Evolutionary conservation across 2,113 vertebrate genomes (phyloP).

Genomic region (Cynopterus brachyotis): DNA sequence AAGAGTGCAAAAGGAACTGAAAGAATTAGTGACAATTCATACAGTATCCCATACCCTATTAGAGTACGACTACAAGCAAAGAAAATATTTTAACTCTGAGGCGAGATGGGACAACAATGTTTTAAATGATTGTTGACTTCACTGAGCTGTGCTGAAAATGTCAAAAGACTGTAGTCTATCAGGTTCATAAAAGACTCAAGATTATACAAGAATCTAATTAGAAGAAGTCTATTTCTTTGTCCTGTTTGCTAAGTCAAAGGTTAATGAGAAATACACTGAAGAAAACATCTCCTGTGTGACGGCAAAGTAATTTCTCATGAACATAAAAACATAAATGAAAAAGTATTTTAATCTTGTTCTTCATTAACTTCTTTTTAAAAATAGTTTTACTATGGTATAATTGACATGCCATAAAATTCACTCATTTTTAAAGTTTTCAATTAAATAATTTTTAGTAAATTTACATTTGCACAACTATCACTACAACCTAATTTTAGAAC

Average conservation of each 20-base stretch:
- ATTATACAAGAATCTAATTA: slow-evolving; percentile 85
- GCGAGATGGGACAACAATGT: slow-evolving; percentile 79
- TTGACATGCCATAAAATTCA: slow-evolving; percentile 17
- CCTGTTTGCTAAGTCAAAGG: slow-evolving; percentile 85
- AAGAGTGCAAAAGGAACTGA: slow-evolving; percentile 69
- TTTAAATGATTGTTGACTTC: slow-evolving; percentile 82
- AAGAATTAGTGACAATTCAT: slow-evolving; percentile 74
- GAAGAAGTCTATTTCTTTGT: slow-evolving; percentile 82
- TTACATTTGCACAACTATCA: neutral
- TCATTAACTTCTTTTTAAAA: slow-evolving; percentile 14
- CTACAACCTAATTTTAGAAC: slow-evolving; percentile 38
- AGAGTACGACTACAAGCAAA: slow-evolving; percentile 66
- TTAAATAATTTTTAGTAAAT: neutral
- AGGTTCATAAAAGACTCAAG: slow-evolving; percentile 79
- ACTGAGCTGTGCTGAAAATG: slow-evolving; percentile 75
- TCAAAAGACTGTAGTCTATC: slow-evolving; percentile 77
- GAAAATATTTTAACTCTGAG: slow-evolving; percentile 77
- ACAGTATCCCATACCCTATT: slow-evolving; percentile 80
- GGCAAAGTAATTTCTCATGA: slow-evolving; percentile 69
- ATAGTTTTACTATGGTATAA: neutral
- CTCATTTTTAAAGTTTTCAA: slow-evolving; percentile 43
- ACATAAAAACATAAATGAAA: slow-evolving; percentile 43
- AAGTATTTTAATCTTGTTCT: slow-evolving; percentile 46
- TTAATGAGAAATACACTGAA: slow-evolving; percentile 93
- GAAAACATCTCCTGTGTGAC: slow-evolving; percentile 81